Evolutionary conservation across 2,113 vertebrate species (phyloP), one percentile per base, ranked within the genome.

Genomic region (Cyprinodon brontotheroides): DNA sequence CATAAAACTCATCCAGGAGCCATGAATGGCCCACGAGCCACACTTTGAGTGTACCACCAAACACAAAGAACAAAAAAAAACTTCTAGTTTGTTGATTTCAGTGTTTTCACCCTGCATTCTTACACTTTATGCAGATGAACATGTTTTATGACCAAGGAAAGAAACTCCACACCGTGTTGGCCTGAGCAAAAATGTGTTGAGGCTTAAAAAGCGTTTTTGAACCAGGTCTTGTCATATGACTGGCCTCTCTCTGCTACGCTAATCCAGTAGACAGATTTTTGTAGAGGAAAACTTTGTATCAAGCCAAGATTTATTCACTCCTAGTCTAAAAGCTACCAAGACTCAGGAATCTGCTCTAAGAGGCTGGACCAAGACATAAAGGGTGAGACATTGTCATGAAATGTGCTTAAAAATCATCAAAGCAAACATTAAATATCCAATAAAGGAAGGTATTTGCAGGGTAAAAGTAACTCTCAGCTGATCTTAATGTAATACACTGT

Each of bases 151-250:
- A 74, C 65, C 71, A 39, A 61, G 17, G 22, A 11, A 37, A 47
- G n/a, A 41, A 75, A 64, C 13, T 29, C 43, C 68, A 50, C 1
- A 72, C 20, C 57, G 65, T n/a, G 59, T 60, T 29, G 50, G 68
- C 70, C 79, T 61, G 70, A 78, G 22, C 53, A 48, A 53, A 43
- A 60, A 47, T 65, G 29, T 22, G 36, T 57, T 70, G 65, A 29
- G 40, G 29, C 59, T 62, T 59, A 45, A 79, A 80, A 70, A 65
- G 57, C 69, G 79, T 79, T 87, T 83, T 45, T 69, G 29, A 77
- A 74, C 45, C 47, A 69, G 45, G 68, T 74, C 50, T 36, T 14
- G 65, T 75, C 80, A 82, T 68, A 70, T 81, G 86, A 89, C 65
- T 45, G 65, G 69, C 60, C 74, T 75, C 71, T 41, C 50, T 40